phyloP scores from a whole-genome alignment of 2,113 vertebrate species.

The Orientallactaga bullata region DNA sequence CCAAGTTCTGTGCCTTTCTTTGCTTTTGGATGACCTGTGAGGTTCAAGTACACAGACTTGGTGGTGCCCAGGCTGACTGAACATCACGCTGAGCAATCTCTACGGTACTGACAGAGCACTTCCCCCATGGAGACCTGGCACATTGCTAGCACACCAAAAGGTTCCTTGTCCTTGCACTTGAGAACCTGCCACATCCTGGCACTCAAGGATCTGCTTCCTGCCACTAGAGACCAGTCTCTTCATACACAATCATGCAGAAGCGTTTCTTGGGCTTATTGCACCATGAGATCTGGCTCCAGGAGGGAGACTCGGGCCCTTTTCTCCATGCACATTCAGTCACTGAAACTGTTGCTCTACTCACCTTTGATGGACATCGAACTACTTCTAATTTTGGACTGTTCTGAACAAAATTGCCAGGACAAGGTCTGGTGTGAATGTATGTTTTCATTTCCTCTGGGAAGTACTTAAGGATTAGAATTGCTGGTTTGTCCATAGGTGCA shows the following conservation, averaged over 20 bases:
- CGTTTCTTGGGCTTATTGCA: neutral
- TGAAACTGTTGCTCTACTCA: neutral
- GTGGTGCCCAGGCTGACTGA: accelerated
- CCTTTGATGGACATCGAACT: neutral
- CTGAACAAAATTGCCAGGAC: neutral
- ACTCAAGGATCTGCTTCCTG: neutral
- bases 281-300: accelerated
- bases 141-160: neutral
- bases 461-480: neutral
- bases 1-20: conserved; percentile 79
- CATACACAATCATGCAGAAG: accelerated
- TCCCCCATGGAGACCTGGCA: neutral
- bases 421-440: neutral
- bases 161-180: too few relatives aligned
- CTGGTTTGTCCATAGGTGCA: neutral
- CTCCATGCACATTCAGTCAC: accelerated
- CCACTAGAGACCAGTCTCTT: neutral
- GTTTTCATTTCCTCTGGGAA: neutral
- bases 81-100: neutral
- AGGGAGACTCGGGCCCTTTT: neutral
- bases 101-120: accelerated
- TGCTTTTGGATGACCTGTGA: too few relatives aligned
- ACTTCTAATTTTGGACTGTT: neutral
- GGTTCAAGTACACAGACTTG: accelerated
- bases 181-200: neutral